Base-by-base conservation (phyloP, 2,113 vertebrate species). In the Sorex araneus region DNA sequence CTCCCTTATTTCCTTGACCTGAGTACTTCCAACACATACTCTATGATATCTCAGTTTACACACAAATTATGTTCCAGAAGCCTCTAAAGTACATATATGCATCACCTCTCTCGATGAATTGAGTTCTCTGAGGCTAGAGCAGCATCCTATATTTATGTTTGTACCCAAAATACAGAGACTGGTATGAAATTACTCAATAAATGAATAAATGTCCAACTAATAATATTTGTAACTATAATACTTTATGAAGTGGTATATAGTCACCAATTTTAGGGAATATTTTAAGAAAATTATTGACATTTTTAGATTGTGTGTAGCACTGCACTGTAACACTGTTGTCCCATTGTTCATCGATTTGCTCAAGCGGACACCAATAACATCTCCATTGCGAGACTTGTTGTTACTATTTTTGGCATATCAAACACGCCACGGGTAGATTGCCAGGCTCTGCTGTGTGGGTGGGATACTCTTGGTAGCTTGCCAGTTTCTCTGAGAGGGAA, bases 121-220 rank as follows among this genome's bases (percentile, higher is more conserved):
- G n/a, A 69, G 79, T 23, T 84, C 43, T 43, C 40, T 57, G 32
- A 70, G 36, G 40, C 34, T 80, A 67, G 34, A 66, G 84, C 11
- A 74, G 28, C 40, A 43, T 71, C 70, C 30, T 80, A 36, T 27
- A 75, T 32, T 63, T 67, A 36, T 60, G 57, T 69, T 84, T 25
- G 4, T 54, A 57, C 12, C n/a, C 2, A 66, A 92, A 75, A 45
- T 30, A 76, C 2, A 87, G 36, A 63, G 36, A 25, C 4, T 32
- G 19, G 8, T 76, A 87, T 69, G 12, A 77, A 78, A 40, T 9
- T 88, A 79, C 6, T 50, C 28, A 77, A 34, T n/a, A 85, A 81
- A 82, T n/a, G 81, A 87, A 85, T 50, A 70, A 90, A 69, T 64
- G 40, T 47, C 30, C 70, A 47, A 11, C 54, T 74, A 86, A 84